Evolutionary conservation across 2,888 invertebrate species (phyloP), one percentile per base, ranked within the genome.

Genomic region (Melinaea menophilus): DNA sequence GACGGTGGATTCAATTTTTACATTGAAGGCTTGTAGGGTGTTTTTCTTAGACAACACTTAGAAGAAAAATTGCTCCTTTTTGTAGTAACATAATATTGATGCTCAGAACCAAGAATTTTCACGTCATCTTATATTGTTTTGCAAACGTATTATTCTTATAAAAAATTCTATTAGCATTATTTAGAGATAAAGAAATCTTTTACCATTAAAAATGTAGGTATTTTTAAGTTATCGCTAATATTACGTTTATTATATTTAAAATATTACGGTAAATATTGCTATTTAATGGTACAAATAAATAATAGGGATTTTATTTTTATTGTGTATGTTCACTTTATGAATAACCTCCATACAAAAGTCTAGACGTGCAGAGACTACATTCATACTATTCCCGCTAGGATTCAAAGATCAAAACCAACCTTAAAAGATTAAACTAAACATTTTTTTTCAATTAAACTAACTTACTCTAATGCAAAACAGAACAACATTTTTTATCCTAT

Each of bases 1-100:
- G 75, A 60, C 69, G 77, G 75, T 79, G 83, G 80, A 76, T 80
- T 76, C 78, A 75, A 80, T 76, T 81, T 84, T 80, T 79, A 76
- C 77, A 76, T 76, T 78, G 74, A 73, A 77, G 77, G 75, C 77
- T 79, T 80, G 75, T 74, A 75, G 73, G 75, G 73, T 74, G 70
- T 75, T 74, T 77, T 81, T 79, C 76, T 77, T 76, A 69, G 73
- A 70, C 71, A 85, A 66, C 55, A 61, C 56, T 45, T 57, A 56
- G 47, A 59, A 59, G 62, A 69, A 62, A 67, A 66, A 66, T 69
- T 61, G 59, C 41, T 51, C 60, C 61, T 68, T 63, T 62, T 62
- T 63, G 34, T 59, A 56, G 57, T 55, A 64, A 59, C 64, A 54
- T 41, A 45, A 58, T 60, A 65, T 67, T 56, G 59, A 65, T 62